These are phyloP conservation scores for Myiopsitta monachus DNA, from an alignment of 2,113 vertebrate genomes.

Conservation along the genomic window DNA sequence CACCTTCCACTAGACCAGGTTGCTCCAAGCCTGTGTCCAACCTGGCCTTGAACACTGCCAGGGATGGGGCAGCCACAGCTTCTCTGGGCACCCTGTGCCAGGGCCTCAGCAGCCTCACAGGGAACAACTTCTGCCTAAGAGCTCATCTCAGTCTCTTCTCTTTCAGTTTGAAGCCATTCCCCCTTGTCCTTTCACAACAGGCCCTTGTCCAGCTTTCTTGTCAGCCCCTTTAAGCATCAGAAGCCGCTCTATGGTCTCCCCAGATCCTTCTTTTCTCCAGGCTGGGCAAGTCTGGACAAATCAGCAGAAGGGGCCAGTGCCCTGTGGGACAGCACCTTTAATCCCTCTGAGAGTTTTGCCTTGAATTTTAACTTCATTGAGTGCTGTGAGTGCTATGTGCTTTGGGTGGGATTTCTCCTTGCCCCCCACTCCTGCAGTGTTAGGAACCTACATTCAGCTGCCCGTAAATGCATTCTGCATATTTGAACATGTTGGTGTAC, in stretches of 20 bases:
- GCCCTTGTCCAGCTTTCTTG: not conserved
- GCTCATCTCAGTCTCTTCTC: not conserved
- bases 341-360: not conserved
- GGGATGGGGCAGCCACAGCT: not conserved
- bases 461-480: not conserved
- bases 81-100: not conserved
- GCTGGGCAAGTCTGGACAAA: not conserved
- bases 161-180: not conserved
- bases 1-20: not conserved
- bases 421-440: accelerated
- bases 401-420: not conserved
- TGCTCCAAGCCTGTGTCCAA: not conserved
- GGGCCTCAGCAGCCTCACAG: not conserved
- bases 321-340: not conserved
- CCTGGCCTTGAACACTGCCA: not conserved
- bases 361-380: not conserved
- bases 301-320: not conserved
- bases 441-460: not conserved
- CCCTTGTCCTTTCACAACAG: not conserved
- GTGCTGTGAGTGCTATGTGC: too few species aligned
- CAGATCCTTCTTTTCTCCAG: not conserved
- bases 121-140: not conserved
- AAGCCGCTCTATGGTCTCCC: not conserved
- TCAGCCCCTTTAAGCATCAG: not conserved
- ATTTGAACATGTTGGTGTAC: not conserved